Conservation (phyloP, 2,888 invertebrate species). For the Polymixis lichenea region DNA sequence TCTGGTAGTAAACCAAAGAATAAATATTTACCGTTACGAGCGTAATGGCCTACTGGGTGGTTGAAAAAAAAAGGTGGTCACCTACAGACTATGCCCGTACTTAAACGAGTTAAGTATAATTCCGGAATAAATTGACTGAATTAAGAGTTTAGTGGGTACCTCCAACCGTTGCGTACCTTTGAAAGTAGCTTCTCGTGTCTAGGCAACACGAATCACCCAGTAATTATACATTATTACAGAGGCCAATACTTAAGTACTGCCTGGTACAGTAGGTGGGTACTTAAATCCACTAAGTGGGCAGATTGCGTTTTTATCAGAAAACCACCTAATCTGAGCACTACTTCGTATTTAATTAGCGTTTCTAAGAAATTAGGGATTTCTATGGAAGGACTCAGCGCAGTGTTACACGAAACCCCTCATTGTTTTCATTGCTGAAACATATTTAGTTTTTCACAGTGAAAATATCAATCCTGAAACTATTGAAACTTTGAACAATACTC, state of each 20-base stretch:
- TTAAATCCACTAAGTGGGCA: neutral
- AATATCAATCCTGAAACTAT: neutral
- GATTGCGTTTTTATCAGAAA: neutral
- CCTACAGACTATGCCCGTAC: too few relatives aligned
- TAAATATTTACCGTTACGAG: conserved; percentile 8
- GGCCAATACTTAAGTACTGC: neutral
- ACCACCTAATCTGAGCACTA: neutral
- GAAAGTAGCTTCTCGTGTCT: neutral
- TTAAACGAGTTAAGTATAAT: neutral
- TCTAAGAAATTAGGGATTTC: neutral
- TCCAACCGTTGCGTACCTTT: neutral
- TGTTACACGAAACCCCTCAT: neutral
- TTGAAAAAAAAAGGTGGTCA: conserved; percentile 9
- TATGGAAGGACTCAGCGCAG: neutral
- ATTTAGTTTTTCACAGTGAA: neutral
- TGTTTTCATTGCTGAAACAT: neutral
- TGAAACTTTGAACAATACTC: conserved; percentile 10
- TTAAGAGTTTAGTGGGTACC: neutral
- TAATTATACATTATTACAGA: neutral
- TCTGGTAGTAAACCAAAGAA: neutral
- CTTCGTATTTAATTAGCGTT: neutral
- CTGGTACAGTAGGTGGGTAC: too few relatives aligned
- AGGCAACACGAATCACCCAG: neutral
- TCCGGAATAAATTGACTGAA: neutral
- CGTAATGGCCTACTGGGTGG: neutral